A percentile compares a stretch with the other conserved stretches of the same genome.
phyloP scores from a whole-genome alignment of 2,797 vertebrate genomes.

The Enteromius anoplus region DNA sequence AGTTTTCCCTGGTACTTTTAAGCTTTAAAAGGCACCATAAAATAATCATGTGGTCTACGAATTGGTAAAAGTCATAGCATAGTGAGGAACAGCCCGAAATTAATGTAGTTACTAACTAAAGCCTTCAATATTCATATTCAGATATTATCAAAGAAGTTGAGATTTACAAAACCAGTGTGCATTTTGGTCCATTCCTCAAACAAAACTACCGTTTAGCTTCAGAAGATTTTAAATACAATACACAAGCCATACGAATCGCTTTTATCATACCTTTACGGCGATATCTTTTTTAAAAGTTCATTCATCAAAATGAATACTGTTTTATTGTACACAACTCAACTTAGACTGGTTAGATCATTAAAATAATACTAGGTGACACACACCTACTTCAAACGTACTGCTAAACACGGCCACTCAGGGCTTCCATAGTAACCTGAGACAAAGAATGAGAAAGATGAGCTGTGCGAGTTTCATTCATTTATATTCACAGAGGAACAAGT shows the following conservation, averaged over 20 bases:
- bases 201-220: neutral
- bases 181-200: neutral
- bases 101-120: too few relatives aligned
- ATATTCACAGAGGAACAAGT: slow-evolving; percentile 42
- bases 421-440: slow-evolving; percentile 30
- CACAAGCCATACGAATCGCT: neutral
- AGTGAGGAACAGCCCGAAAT: neutral
- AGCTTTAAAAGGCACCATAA: neutral
- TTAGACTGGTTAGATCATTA: neutral
- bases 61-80: neutral
- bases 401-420: neutral
- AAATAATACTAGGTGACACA: slow-evolving; percentile 4
- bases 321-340: neutral
- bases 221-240: neutral
- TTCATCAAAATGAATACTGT: neutral
- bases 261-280: too few relatives aligned
- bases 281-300: neutral
- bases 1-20: neutral
- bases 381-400: neutral
- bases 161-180: too few relatives aligned
- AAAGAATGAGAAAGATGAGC: slow-evolving; percentile 37
- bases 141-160: too few relatives aligned
- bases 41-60: neutral
- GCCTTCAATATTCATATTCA: too few relatives aligned
- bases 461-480: slow-evolving; percentile 54